Evolutionary conservation across 2,888 invertebrate genomes (phyloP).

Genomic region (Amphipyra berbera): DNA sequence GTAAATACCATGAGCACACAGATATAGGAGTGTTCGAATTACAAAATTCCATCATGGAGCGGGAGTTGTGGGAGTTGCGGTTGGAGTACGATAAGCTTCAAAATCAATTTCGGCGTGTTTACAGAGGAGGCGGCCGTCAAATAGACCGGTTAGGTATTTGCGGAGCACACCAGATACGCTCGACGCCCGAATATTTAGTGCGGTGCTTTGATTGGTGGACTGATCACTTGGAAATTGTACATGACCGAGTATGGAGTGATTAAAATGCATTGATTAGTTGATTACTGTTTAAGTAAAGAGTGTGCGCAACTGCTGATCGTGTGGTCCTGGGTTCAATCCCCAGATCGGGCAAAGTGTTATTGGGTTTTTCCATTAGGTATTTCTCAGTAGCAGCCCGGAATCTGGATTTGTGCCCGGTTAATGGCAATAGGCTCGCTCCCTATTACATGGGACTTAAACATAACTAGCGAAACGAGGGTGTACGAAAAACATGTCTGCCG

Average conservation of each 20-base stretch:
- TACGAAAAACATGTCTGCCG: too few relatives aligned
- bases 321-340: too few relatives aligned
- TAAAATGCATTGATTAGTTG: conserved; percentile 24
- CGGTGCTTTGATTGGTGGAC: conserved; percentile 50
- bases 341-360: too few relatives aligned
- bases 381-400: too few relatives aligned
- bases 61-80: conserved; percentile 44
- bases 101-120: conserved; percentile 85
- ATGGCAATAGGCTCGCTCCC: too few relatives aligned
- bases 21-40: conserved; percentile 53
- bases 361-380: too few relatives aligned
- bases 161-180: conserved; percentile 45
- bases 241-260: conserved; percentile 30
- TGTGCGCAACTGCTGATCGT: too few relatives aligned
- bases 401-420: too few relatives aligned
- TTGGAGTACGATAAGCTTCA: conserved; percentile 76
- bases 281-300: not conserved
- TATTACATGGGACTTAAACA: too few relatives aligned
- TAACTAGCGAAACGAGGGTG: too few relatives aligned
- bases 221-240: conserved; percentile 53
- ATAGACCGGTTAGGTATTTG: conserved; percentile 68
- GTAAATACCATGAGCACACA: conserved; percentile 44
- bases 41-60: conserved; percentile 67
- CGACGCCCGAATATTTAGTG: conserved; percentile 53
- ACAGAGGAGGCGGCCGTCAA: conserved; percentile 73